Evolutionary conservation across 2,113 vertebrate species (phyloP).

Genomic region (Anoplopoma fimbria): DNA sequence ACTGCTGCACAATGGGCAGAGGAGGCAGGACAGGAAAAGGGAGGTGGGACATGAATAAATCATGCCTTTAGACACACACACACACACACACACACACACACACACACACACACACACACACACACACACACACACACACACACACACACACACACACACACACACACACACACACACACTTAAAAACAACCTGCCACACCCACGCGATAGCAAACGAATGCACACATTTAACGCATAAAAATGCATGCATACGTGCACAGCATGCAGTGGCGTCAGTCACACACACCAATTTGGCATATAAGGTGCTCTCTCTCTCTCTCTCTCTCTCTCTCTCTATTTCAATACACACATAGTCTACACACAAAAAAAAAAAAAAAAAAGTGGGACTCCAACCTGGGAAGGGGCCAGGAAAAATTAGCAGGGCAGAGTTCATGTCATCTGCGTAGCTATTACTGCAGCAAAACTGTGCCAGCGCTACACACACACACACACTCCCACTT

Average conservation of each 20-base stretch:
- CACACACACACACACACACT: constrained; percentile 36
- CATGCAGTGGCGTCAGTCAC: background rate
- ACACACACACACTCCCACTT: background rate
- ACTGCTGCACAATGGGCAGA: constrained; percentile 52
- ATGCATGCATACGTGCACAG: background rate
- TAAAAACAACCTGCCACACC: constrained; percentile 38
- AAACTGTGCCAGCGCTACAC: constrained; percentile 29
- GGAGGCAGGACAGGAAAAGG: constrained; percentile 48
- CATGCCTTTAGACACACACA: constrained; percentile 66
- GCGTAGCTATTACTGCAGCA: constrained; percentile 32
- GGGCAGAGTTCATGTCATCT: constrained; percentile 51
- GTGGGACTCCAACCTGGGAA: constrained; percentile 28
- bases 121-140: constrained; percentile 53
- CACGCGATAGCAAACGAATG: constrained; percentile 9
- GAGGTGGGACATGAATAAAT: constrained; percentile 72
- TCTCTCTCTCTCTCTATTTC: background rate
- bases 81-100: constrained; percentile 50
- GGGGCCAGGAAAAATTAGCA: constrained; percentile 38
- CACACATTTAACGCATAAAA: background rate
- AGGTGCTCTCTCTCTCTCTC: background rate
- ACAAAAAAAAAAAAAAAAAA: too few species aligned
- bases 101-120: constrained; percentile 51
- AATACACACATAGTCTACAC: constrained; percentile 20
- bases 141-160: constrained; percentile 58
- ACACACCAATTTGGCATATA: constrained; percentile 5